Conservation (phyloP, 2,113 vertebrate genomes). For the Festucalex cinctus region DNA sequence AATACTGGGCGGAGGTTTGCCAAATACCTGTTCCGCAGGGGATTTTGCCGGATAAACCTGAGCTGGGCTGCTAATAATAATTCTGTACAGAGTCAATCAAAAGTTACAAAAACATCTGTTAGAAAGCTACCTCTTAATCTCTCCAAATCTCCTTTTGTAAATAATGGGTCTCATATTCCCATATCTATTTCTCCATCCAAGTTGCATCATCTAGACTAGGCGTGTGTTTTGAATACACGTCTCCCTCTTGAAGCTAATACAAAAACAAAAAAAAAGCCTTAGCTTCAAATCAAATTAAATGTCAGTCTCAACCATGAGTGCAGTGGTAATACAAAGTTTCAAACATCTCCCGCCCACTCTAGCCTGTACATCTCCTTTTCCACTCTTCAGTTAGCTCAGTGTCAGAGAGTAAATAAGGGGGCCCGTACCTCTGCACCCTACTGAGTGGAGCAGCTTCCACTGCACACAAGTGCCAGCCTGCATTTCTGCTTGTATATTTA, state of each 20-base stretch:
- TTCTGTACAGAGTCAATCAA: constrained; percentile 63
- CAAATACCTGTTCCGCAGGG: constrained; percentile 46
- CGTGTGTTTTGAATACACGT: constrained; percentile 27
- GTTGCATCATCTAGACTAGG: constrained; percentile 48
- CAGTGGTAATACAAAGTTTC: not conserved
- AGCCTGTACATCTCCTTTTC: constrained; percentile 47
- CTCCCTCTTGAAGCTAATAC: not conserved
- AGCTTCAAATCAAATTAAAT: no score
- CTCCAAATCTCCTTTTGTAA: constrained; percentile 52
- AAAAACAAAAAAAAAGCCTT: no score
- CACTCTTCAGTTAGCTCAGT: constrained; percentile 68
- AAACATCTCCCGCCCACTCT: constrained; percentile 11
- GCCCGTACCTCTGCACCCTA: constrained; percentile 67
- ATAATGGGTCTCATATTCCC: constrained; percentile 61
- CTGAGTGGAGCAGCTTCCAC: constrained; percentile 38
- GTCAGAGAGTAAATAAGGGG: constrained; percentile 83
- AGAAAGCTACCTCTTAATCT: constrained; percentile 47
- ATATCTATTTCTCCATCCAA: constrained; percentile 54
- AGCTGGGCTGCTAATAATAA: constrained; percentile 55
- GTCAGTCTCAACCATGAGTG: no score
- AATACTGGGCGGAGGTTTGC: constrained; percentile 32
- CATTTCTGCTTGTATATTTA: not conserved
- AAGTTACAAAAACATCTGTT: constrained; percentile 63
- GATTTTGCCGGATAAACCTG: constrained; percentile 36
- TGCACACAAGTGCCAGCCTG: constrained; percentile 3